A percentile compares a stretch with the other conserved stretches of the same genome.
Conservation (phyloP, 2,888 invertebrate species). For the Zele albiditarsus region DNA sequence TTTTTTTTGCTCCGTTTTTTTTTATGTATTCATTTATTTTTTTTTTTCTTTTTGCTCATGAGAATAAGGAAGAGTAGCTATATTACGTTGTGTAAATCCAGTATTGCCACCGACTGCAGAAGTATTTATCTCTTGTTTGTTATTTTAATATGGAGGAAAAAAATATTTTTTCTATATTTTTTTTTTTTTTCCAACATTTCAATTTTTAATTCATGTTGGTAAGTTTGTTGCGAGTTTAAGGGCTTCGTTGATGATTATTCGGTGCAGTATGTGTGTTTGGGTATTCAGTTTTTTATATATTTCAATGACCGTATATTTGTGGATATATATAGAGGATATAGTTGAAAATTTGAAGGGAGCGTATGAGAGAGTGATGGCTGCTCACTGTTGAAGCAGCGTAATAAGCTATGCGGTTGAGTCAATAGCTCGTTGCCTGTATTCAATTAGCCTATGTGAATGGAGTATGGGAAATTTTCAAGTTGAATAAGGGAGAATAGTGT, state of each 20-base stretch:
- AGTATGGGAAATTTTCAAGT: slow-evolving; percentile 29
- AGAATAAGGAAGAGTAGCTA: slow-evolving; percentile 44
- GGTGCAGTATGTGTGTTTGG: neutral
- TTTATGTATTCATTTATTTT: slow-evolving; percentile 37
- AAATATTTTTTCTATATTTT: slow-evolving; percentile 57
- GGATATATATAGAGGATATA: neutral
- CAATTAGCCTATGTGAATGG: slow-evolving; percentile 33
- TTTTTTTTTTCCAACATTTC: neutral
- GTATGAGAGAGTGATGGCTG: neutral
- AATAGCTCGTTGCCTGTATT: slow-evolving; percentile 45
- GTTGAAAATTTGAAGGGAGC: slow-evolving; percentile 1
- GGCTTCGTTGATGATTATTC: neutral
- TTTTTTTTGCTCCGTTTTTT: slow-evolving; percentile 28
- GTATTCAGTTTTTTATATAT: neutral
- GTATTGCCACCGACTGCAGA: neutral
- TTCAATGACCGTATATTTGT: neutral
- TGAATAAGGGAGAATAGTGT: slow-evolving; percentile 9
- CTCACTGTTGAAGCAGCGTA: slow-evolving; percentile 33
- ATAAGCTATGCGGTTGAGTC: slow-evolving; percentile 37
- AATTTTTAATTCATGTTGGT: neutral
- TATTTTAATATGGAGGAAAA: neutral
- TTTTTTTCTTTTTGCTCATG: slow-evolving; percentile 32
- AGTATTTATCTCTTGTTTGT: slow-evolving; percentile 1
- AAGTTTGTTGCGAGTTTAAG: neutral
- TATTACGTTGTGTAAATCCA: neutral